Base-by-base conservation (phyloP, 1,140 invertebrate species). In the Bombus soroeensis region DNA sequence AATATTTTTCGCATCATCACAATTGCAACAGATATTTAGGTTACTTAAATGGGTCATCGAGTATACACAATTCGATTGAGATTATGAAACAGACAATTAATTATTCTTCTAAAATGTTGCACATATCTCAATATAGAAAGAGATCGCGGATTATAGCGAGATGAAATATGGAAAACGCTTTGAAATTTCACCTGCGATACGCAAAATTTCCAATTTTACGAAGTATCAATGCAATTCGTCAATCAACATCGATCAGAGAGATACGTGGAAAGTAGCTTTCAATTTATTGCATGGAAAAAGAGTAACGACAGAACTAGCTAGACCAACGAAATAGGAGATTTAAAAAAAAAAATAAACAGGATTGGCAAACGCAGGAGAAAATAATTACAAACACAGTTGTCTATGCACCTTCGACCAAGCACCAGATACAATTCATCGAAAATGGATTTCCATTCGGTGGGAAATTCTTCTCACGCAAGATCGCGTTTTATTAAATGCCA, bases 401-500 rank as follows among this genome's bases (percentile, higher is more conserved):
- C 25, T 4, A 37, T 53, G 47, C 47, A 53, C 18, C 47, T 22
- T 53, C 47, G 18, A 53, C 18, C 47, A 53, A 18, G 5, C 47
- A 53, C 18, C 47, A 53, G 18, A 53, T 53, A 53, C 74, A 22
- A 66, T 77, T 68, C 22, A 77, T 70, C 64, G 74, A 71, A 77
- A 83, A 77, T 70, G 41, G 73, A 77, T 70, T 83, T 75, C 25
- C 57, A 66, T 12, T 70, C 32, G 47, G 0, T 39, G 82, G 64
- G n/a, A 68, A 57, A 70, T 83, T 83, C 74, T 77, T 75, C 64
- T 71, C 82, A 37, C 64, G 82, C 73, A 57, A 83, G 74, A 83
- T 78, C 41, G 82, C 82, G 64, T 83, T 83, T 83, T 83, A 77
- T 83, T 77, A 83, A 83, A 83, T 57, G 82, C 82, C 64, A 83